These are phyloP conservation scores for Mormyrus proboscirostris DNA, from an alignment of 2,797 vertebrate species.

Conservation along the genomic window DNA sequence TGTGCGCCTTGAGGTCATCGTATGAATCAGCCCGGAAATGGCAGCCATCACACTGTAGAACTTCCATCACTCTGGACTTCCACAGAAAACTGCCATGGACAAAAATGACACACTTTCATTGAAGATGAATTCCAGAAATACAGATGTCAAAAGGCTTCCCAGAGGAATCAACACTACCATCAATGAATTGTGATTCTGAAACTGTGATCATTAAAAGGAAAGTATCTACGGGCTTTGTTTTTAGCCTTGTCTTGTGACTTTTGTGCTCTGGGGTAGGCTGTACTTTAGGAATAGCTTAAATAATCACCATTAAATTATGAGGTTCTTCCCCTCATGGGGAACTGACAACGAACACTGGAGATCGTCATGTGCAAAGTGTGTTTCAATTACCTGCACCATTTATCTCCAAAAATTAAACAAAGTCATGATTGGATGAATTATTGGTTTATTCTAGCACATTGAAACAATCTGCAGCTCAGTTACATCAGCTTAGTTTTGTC, in stretches of 20 bases:
- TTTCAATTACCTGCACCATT: conserved; percentile 19
- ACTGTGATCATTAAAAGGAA: not conserved
- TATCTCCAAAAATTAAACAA: conserved; percentile 33
- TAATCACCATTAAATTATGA: not conserved
- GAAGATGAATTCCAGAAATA: not conserved
- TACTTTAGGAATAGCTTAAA: not conserved
- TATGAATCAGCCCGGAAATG: conserved; percentile 94
- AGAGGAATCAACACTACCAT: not conserved
- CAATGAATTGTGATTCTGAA: not conserved
- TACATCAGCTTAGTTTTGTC: conserved; percentile 61
- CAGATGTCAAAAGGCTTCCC: not conserved
- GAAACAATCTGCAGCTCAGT: conserved; percentile 70
- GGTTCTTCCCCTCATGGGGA: not conserved
- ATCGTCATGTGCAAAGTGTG: not conserved
- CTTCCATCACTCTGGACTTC: conserved; percentile 81
- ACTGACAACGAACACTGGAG: not conserved
- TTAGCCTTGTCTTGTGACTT: not conserved
- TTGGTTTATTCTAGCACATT: conserved; percentile 64
- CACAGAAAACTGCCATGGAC: conserved; percentile 24
- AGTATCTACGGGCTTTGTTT: not conserved
- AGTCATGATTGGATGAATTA: conserved; percentile 62
- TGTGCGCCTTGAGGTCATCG: conserved; percentile 92
- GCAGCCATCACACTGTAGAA: conserved; percentile 95
- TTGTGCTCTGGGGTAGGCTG: not conserved
- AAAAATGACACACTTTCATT: not conserved